Base-by-base conservation (phyloP, 2,113 vertebrate species). In the Lanius ludovicianus region DNA sequence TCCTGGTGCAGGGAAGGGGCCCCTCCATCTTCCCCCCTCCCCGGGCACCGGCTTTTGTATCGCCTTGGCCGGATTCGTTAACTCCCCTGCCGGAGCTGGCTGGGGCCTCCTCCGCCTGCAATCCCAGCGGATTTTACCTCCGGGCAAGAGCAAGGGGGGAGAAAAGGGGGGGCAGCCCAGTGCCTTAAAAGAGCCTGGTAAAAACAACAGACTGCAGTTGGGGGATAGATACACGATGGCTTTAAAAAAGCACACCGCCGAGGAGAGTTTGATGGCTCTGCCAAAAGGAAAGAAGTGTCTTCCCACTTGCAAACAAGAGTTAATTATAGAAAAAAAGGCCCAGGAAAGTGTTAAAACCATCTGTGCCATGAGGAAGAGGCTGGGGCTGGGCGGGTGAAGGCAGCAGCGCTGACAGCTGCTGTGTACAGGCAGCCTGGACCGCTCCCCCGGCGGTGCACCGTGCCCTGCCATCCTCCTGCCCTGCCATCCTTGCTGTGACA, bases 21-120 rank as follows among this genome's bases (percentile, higher is more conserved):
- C 76, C 85, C 92, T 93, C 90, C 84, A 92, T 87, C 81, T 84
- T 75, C 89, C 94, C 93, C 92, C 67, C 76, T 80, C 77, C 59
- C 68, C 10, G 4, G 96, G 96, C 97, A 95, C 50, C 5, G 10
- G 96, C 97, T 97, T 98, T 98, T 97, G 96, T 97, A 95, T 95
- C 7, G 92, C 76, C 87, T 95, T 89, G 95, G 92, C 86, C 37
- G 33, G 95, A 96, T 97, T 97, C 57, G 76, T 87, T 95, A 97
- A 79, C 96, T 96, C 93, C 95, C 88, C 91, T 97, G 89, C 79
- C 3, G 18, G 84, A 94, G 94, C 92, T 76, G 92, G 93, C 91
- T 79, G 93, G 93, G 84, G 93, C 94, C 94, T 96, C 96, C 94
- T 93, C 69, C 2, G 73, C 90, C 93, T 92, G 87, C 95, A 94